Conservation (phyloP, 2,797 vertebrate species). For the Crenichthys baileyi region DNA sequence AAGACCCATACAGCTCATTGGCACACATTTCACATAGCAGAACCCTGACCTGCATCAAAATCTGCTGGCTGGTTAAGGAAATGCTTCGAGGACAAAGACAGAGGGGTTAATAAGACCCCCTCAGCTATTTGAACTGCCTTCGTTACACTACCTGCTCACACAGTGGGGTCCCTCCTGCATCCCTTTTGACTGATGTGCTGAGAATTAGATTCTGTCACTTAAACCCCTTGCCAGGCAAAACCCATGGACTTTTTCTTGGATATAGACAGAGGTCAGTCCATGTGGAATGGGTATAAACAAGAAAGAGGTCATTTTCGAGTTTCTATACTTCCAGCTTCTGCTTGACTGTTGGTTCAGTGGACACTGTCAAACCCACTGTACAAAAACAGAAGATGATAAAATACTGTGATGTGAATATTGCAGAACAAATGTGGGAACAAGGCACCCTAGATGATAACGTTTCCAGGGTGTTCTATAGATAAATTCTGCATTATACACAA, state of each 20-base stretch:
- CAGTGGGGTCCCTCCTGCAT: conserved; percentile 46
- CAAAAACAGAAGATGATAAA: neutral
- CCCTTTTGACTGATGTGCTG: conserved; percentile 70
- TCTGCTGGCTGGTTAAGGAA: conserved; percentile 25
- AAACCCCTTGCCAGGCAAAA: conserved; percentile 47
- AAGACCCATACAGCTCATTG: conserved; percentile 46
- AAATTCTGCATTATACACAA: too few species aligned
- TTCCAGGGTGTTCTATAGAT: neutral
- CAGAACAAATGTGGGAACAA: neutral
- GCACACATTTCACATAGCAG: conserved; percentile 57
- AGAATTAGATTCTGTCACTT: conserved; percentile 76
- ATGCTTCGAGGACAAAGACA: conserved; percentile 37
- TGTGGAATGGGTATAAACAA: conserved; percentile 43
- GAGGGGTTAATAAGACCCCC: conserved; percentile 25
- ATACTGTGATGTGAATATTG: neutral
- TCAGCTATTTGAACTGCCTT: conserved; percentile 55
- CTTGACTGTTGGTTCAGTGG: conserved; percentile 30
- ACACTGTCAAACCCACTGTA: conserved; percentile 27
- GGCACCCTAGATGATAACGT: neutral
- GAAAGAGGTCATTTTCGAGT: conserved; percentile 64
- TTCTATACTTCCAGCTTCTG: conserved; percentile 25
- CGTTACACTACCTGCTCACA: conserved; percentile 5
- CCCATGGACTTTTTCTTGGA: conserved; percentile 43
- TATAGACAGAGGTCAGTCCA: conserved; percentile 34
- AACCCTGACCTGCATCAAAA: conserved; percentile 50